Conservation (phyloP, 2,797 vertebrate genomes). For the Gadopsis bispinosus region DNA sequence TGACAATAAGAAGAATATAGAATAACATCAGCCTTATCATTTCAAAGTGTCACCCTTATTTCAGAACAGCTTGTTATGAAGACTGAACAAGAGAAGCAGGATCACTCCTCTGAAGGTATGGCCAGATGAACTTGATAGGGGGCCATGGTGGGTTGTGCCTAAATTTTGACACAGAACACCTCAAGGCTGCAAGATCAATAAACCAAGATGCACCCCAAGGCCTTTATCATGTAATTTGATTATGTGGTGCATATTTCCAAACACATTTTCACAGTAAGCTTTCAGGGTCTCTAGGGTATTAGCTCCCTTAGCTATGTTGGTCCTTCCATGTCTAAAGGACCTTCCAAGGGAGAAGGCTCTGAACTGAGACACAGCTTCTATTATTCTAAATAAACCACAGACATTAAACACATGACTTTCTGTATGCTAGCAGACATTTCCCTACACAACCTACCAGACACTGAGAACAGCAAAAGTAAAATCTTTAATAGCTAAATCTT, state of each 20-base stretch:
- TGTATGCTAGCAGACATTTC: slow-evolving; percentile 13
- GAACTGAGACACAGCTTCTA: slow-evolving; percentile 11
- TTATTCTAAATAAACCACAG: background rate
- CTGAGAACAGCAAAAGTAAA: background rate
- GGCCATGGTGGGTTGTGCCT: background rate
- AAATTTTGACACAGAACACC: background rate
- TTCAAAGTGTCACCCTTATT: slow-evolving; percentile 17
- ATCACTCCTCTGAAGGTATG: background rate
- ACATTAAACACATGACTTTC: background rate
- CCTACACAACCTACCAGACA: background rate
- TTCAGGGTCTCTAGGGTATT: background rate
- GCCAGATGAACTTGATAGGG: background rate
- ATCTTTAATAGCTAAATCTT: slow-evolving; percentile 1
- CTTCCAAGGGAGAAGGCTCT: background rate
- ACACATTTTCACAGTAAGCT: background rate
- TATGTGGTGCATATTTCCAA: slow-evolving; percentile 2
- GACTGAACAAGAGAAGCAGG: background rate
- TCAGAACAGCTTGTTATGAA: background rate
- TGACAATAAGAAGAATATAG: slow-evolving; percentile 9
- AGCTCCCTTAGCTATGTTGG: background rate
- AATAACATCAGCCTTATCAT: slow-evolving; percentile 4
- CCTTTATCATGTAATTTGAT: slow-evolving; percentile 11
- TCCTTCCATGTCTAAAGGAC: background rate
- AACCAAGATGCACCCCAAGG: slow-evolving; percentile 5
- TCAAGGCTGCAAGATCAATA: background rate